These are phyloP conservation scores for Helobdella robusta DNA, from an alignment of 2,888 invertebrate genomes.

Conservation along the genomic window DNA sequence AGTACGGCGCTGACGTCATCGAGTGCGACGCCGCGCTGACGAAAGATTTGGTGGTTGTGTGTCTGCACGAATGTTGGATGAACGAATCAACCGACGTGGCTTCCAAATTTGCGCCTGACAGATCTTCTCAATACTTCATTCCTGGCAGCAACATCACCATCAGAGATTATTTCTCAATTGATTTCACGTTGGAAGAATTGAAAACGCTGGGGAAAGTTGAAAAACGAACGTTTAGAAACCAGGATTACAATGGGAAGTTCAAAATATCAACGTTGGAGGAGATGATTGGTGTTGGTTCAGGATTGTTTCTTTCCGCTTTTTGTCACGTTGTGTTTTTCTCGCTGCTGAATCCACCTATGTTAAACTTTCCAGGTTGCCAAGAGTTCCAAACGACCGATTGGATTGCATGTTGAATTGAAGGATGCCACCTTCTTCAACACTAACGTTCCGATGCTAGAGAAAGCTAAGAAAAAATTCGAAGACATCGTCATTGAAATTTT, in stretches of 20 bases:
- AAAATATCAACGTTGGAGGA: constrained; percentile 32
- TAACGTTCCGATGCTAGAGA: constrained; percentile 17
- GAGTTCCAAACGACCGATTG: constrained; percentile 27
- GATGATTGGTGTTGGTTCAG: constrained; percentile 20
- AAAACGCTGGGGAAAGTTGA: constrained; percentile 29
- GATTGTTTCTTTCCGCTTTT: neutral
- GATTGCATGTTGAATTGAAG: constrained; percentile 34
- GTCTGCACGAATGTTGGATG: constrained; percentile 34
- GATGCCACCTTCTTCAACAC: constrained; percentile 33
- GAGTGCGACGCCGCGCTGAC: constrained; percentile 36
- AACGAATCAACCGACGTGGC: constrained; percentile 32
- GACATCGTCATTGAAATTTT: constrained; percentile 31
- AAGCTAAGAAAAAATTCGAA: constrained; percentile 30
- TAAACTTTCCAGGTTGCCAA: constrained; percentile 26
- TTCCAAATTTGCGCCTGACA: constrained; percentile 18
- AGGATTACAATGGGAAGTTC: constrained; percentile 29
- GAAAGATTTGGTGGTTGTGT: constrained; percentile 31
- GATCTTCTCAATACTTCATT: constrained; percentile 27
- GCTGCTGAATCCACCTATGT: neutral
- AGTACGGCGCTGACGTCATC: constrained; percentile 36
- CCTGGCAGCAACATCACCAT: neutral
- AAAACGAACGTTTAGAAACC: constrained; percentile 28
- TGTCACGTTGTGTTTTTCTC: neutral
- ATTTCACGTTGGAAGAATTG: constrained; percentile 35
- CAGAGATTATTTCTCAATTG: constrained; percentile 34